Base-by-base conservation (phyloP, 92 coral and sea anemone genomes). In the Epizoanthus rinbou region DNA sequence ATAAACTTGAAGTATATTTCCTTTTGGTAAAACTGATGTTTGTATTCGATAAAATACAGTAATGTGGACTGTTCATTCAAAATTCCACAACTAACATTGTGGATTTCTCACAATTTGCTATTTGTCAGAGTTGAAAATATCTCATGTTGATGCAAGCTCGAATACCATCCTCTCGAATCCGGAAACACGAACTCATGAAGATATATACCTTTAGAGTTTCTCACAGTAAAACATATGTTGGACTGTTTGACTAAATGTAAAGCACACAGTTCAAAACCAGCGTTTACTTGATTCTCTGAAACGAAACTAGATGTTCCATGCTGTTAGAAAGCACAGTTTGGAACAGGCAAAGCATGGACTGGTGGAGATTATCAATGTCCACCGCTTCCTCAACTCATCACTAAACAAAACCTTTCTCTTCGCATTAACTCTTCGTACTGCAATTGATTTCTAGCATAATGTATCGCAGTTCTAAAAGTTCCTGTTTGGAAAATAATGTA, bases 11-110 rank as follows among this genome's bases (percentile, higher is more conserved):
- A 63, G 41, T 13, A 39, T 9, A 78, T 63, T 78, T 78, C 59
- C 41, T 19, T 78, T 23, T 62, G 71, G 31, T 0, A 54, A 8
- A 35, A 23, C 3, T 10, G 57, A 43, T 60, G 72, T 43, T 78
- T 62, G 15, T 57, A 39, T 15, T 10, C 37, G 45, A 22, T 62
- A 62, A 62, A 62, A 39, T 78, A 78, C 72, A 78, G 82, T 17
- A 39, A 59, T 35, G 64, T 17, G 54, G 71, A 78, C 43, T 78
- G 82, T 21, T 78, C 72, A 21, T 57, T 78, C 72, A 56, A 78
- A 78, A 78, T 78, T 78, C 82, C 82, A 60, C 71, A 56, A 62
- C 82, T 62, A 57, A 62, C 28, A n/a, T 43, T 41, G 73, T 7
- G 50, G 50, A 31, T 24, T 75, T 22, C 21, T n/a, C 28, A 23